Evolutionary conservation across 1,140 invertebrate genomes (phyloP).

Genomic region (Ericerus pela): DNA sequence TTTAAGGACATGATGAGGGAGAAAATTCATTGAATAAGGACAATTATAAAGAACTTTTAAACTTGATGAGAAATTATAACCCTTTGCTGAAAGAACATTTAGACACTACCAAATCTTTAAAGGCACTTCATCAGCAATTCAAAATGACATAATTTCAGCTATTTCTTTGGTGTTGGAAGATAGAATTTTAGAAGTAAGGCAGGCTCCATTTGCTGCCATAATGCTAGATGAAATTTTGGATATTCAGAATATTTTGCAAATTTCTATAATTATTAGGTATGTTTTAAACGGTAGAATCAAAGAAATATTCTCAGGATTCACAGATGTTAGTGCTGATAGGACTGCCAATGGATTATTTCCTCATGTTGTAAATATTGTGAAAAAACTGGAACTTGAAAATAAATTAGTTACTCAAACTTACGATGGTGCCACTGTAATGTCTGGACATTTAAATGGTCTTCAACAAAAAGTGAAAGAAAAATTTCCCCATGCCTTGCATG

Average conservation of each 20-base stretch:
- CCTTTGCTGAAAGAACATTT: too few species aligned
- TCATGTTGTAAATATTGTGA: neutral
- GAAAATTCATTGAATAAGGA: too few species aligned
- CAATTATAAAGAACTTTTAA: too few species aligned
- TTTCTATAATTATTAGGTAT: conserved; percentile 24
- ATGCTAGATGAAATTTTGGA: conserved; percentile 28
- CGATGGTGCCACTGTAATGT: conserved; percentile 19
- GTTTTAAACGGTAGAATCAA: conserved; percentile 42
- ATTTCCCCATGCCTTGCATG: conserved; percentile 17
- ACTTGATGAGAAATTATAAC: too few species aligned
- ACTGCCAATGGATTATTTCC: neutral
- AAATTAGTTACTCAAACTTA: conserved; percentile 19
- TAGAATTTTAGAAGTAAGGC: conserved; percentile 26
- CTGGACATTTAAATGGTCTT: conserved; percentile 12
- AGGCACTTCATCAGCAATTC: conserved; percentile 26
- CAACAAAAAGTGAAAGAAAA: conserved; percentile 17
- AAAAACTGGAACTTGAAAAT: neutral
- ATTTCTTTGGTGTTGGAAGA: conserved; percentile 24
- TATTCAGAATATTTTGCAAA: conserved; percentile 23
- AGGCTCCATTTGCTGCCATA: conserved; percentile 25
- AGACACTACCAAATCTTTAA: too few species aligned
- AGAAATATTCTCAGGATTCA: conserved; percentile 33
- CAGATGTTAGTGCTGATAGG: conserved; percentile 11
- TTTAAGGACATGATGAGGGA: too few species aligned
- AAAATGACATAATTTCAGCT: conserved; percentile 29